Conservation (phyloP, 2,797 vertebrate genomes). For the Enteromius treurensis region DNA sequence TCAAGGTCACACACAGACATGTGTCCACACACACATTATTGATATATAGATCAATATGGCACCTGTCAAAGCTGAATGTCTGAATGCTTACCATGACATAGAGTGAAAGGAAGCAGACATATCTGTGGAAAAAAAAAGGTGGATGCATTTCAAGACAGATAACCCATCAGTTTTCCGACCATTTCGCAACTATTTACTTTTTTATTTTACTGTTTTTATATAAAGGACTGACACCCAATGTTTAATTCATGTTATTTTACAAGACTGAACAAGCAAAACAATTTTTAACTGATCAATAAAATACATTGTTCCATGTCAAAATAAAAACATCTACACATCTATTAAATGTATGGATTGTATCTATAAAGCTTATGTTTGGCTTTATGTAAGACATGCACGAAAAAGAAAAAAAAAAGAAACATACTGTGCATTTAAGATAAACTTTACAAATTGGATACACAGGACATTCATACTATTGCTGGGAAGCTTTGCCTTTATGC, state of each 20-base stretch:
- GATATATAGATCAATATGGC: conserved; percentile 31
- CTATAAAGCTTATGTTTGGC: neutral
- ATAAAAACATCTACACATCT: neutral
- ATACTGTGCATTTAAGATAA: neutral
- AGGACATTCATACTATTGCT: neutral
- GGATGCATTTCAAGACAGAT: neutral
- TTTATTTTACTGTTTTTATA: neutral
- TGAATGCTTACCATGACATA: conserved; percentile 6
- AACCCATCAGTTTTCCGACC: neutral
- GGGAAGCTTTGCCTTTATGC: neutral
- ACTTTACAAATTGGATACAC: neutral
- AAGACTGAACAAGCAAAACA: neutral
- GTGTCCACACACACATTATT: conserved; percentile 42
- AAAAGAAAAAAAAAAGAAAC: neutral
- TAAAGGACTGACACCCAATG: neutral
- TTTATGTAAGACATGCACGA: neutral
- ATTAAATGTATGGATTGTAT: neutral
- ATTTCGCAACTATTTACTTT: neutral
- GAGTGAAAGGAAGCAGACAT: conserved; percentile 36
- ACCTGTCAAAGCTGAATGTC: conserved; percentile 26
- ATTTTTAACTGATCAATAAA: neutral
- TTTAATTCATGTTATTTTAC: neutral
- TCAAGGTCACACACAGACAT: conserved; percentile 34
- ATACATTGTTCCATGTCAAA: neutral
- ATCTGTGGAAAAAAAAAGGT: neutral